These are phyloP conservation scores for Sphenopsis melanotis DNA, from an alignment of 2,797 vertebrate species.

Conservation along the genomic window DNA sequence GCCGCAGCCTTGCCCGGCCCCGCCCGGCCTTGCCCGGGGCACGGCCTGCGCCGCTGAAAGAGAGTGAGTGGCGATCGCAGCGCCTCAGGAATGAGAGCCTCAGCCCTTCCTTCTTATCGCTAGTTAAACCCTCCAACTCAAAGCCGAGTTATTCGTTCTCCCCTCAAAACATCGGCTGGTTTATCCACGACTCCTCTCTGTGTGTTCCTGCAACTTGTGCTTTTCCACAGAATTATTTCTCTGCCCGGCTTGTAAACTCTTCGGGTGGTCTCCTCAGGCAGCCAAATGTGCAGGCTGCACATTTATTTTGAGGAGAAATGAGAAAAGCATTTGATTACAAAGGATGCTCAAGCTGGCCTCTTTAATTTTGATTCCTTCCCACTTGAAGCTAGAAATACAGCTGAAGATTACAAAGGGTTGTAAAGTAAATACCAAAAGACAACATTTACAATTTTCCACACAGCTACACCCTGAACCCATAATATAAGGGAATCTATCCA, in stretches of 20 bases:
- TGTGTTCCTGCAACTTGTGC: background rate
- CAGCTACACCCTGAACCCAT: constrained; percentile 52
- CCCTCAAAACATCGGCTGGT: background rate
- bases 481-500: constrained; percentile 37
- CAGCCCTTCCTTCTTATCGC: no score
- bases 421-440: constrained; percentile 59
- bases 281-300: background rate
- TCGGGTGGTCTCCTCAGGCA: background rate
- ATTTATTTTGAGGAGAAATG: constrained; percentile 35
- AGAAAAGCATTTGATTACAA: constrained; percentile 36
- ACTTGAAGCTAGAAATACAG: constrained; percentile 45
- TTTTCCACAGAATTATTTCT: background rate
- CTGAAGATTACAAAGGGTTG: constrained; percentile 43
- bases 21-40: no score
- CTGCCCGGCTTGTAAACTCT: background rate
- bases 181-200: background rate
- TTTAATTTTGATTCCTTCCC: constrained; percentile 62
- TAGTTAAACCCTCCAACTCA: background rate
- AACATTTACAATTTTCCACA: constrained; percentile 35
- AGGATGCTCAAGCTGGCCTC: background rate
- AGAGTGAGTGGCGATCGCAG: background rate
- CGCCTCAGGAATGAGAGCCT: background rate
- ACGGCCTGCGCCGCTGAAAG: rapidly evolving
- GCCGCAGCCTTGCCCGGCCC: no score
- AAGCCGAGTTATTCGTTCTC: background rate